Conservation (phyloP, 2,888 invertebrate species). For the Cotesia congregata region DNA sequence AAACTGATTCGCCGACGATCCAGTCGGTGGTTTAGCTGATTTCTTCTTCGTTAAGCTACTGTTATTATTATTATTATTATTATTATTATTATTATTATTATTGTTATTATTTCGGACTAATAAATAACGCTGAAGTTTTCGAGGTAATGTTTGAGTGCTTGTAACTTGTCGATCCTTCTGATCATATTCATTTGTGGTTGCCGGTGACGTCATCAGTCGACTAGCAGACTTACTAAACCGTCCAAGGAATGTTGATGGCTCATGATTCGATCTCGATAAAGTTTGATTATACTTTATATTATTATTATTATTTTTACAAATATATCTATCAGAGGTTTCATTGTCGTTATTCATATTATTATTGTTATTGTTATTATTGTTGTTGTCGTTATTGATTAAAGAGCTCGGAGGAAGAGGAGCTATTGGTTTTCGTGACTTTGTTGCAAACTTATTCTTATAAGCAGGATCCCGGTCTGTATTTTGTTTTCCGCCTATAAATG, state of each 20-base stretch:
- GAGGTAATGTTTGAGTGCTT: constrained; percentile 83
- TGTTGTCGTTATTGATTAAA: constrained; percentile 39
- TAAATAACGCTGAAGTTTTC: constrained; percentile 69
- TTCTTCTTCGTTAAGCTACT: constrained; percentile 45
- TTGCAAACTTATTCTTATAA: constrained; percentile 76
- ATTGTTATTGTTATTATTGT: background rate
- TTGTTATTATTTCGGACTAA: background rate
- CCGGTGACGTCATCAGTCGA: constrained; percentile 70
- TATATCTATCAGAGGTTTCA: constrained; percentile 6
- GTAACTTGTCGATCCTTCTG: constrained; percentile 72
- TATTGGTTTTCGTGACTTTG: constrained; percentile 60
- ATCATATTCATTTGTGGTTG: constrained; percentile 71
- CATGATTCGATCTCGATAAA: constrained; percentile 70
- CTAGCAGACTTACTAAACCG: constrained; percentile 87
- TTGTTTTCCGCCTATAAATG: constrained; percentile 77
- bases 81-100: too few relatives aligned
- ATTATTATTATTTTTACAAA: constrained; percentile 16
- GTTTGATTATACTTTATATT: constrained; percentile 8
- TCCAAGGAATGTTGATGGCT: constrained; percentile 81
- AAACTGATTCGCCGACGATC: constrained; percentile 31
- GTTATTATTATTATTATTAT: too few relatives aligned
- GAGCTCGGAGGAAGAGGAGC: constrained; percentile 47
- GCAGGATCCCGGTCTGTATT: constrained; percentile 78
- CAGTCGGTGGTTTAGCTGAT: constrained; percentile 46
- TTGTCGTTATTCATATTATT: constrained; percentile 5